Evolutionary conservation across 30 jellyfish, hydroid and myxozoan species (phyloP), one percentile per base, ranked within the genome.

Genomic region (Morbakka virulenta): DNA sequence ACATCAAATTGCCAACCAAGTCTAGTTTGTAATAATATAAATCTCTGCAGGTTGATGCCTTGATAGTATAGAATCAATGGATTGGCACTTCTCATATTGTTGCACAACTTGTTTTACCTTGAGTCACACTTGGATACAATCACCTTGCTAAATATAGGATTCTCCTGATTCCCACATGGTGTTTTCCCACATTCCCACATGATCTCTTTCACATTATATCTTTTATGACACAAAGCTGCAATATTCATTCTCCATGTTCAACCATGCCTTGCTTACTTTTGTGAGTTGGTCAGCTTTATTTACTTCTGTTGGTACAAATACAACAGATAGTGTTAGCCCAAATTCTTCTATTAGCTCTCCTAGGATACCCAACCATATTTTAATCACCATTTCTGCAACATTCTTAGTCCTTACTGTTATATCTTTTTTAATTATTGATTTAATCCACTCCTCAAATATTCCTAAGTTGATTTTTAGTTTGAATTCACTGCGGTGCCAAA

Each of bases 201-300:
- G 35, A n/a, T 2, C 78, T 32, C 24, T 62, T 66, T 20, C n/a
- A n/a, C n/a, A n/a, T n/a, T n/a, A n/a, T n/a, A n/a, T n/a, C n/a
- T n/a, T n/a, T n/a, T n/a, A n/a, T 62, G 35, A 36, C 78, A 66
- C n/a, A n/a, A n/a, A n/a, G n/a, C n/a, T n/a, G n/a, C n/a, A n/a
- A n/a, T n/a, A n/a, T n/a, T n/a, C n/a, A n/a, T n/a, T n/a, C n/a
- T n/a, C n/a, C 2, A 2, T 31, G 32, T 21, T 1, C 67, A 68
- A 17, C 80, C 80, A 68, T 67, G 36, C 67, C 67, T 68, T 31
- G 67, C 67, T 13, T 41, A 68, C 80, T n/a, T n/a, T n/a, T n/a
- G n/a, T n/a, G n/a, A n/a, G n/a, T n/a, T n/a, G n/a, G n/a, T n/a
- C n/a, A n/a, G n/a, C n/a, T n/a, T n/a, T n/a, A n/a, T n/a, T n/a